Percentiles rank a stretch among this genome's conserved stretches.
Conservation (phyloP, 2,797 vertebrate genomes). For the Vultur gryphus region DNA sequence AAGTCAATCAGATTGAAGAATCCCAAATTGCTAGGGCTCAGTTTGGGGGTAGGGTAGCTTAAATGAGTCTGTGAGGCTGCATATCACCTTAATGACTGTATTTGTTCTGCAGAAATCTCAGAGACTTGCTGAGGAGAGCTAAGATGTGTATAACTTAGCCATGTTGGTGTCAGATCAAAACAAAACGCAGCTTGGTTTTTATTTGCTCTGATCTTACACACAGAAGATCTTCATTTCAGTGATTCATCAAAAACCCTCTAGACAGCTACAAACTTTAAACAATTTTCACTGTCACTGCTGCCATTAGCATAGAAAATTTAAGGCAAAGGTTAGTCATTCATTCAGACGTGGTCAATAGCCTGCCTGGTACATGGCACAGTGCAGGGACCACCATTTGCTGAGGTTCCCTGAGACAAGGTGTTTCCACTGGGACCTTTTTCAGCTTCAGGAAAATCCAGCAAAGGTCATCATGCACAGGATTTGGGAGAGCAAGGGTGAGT, state of each 20-base stretch:
- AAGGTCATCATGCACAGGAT: neutral
- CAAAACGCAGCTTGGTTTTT: neutral
- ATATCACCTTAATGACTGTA: neutral
- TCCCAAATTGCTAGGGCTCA: neutral
- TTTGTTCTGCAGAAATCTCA: neutral
- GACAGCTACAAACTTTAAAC: neutral
- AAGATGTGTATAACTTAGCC: neutral
- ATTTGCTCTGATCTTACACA: neutral
- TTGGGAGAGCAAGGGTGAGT: neutral
- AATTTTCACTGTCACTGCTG: neutral
- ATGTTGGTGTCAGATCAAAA: neutral
- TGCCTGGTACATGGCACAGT: neutral
- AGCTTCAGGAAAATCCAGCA: neutral
- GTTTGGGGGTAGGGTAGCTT: neutral
- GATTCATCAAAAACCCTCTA: slow-evolving; percentile 13
- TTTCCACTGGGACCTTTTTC: neutral
- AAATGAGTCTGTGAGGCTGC: neutral
- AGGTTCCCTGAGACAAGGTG: neutral
- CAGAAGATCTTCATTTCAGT: neutral
- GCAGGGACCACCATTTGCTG: neutral
- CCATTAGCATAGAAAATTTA: neutral
- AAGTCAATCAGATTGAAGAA: neutral
- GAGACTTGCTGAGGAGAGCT: neutral
- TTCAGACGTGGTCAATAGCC: neutral
- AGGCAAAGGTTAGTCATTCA: neutral